Percentiles rank a stretch among this genome's conserved stretches.
Evolutionary conservation across 1,140 invertebrate species (phyloP).

Genomic region (Sinella curviseta): DNA sequence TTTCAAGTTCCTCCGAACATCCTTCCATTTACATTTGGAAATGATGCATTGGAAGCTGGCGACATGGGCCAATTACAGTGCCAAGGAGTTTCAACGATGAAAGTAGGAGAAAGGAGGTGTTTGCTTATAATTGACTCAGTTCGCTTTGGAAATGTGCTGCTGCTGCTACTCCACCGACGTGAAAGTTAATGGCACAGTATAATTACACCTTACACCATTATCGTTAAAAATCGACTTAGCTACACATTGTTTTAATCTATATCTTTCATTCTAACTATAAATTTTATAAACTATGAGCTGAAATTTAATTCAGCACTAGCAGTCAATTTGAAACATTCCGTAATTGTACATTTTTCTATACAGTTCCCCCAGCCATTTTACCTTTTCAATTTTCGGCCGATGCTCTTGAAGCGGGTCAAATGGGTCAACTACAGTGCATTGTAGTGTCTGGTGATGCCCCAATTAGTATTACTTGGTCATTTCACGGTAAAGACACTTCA

Average conservation of each 20-base stretch:
- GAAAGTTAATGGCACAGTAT: conserved; percentile 53
- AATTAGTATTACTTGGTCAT: conserved; percentile 74
- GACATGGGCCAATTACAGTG: conserved; percentile 64
- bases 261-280: too few relatives aligned
- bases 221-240: too few relatives aligned
- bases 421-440: conserved; percentile 68
- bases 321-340: conserved; percentile 61
- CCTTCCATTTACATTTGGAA: conserved; percentile 63
- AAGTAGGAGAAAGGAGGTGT: conserved; percentile 50
- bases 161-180: conserved; percentile 58
- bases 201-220: conserved; percentile 56
- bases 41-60: conserved; percentile 59
- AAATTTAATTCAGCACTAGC: too few relatives aligned
- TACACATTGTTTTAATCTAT: too few relatives aligned
- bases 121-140: conserved; percentile 58
- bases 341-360: conserved; percentile 19
- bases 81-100: conserved; percentile 50
- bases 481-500: conserved; percentile 60
- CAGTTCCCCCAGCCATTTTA: conserved; percentile 51
- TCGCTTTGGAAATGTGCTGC: conserved; percentile 57
- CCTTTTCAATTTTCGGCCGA: conserved; percentile 46
- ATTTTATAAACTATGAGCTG: too few relatives aligned
- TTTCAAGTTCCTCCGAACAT: conserved; percentile 63
- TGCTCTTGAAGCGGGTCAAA: conserved; percentile 54
- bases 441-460: conserved; percentile 82